These are phyloP conservation scores for Trichomalopsis sarcophagae DNA, from an alignment of 1,140 invertebrate species.

Conservation along the genomic window DNA sequence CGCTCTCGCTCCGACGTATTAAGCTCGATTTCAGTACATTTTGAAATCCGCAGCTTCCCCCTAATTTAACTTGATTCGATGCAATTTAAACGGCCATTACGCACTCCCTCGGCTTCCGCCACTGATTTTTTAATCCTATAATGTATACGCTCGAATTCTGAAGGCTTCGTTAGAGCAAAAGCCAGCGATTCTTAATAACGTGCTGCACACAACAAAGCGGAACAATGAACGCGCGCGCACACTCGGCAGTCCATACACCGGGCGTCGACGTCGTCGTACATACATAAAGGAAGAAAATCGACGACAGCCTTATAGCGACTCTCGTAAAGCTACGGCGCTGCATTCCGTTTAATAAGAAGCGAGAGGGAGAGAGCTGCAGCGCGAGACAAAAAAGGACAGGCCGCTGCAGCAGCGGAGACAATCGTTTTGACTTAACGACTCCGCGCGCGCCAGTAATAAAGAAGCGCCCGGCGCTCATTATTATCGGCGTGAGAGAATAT, in stretches of 20 bases:
- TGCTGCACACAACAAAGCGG: not conserved
- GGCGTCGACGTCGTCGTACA: not conserved
- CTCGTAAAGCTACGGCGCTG: not conserved
- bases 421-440: slow-evolving; percentile 4
- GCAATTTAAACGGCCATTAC: slow-evolving; percentile 38
- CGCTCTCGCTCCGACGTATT: slow-evolving; percentile 8
- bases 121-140: too few species aligned
- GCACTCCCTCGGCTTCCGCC: not conserved
- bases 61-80: slow-evolving; percentile 47
- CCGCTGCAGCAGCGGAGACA: not conserved
- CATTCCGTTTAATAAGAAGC: not conserved
- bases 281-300: not conserved
- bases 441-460: not conserved
- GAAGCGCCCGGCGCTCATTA: not conserved
- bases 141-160: too few species aligned
- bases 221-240: not conserved
- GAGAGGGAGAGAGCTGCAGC: not conserved
- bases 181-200: not conserved
- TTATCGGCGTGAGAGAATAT: slow-evolving; percentile 1
- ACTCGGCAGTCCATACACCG: too few species aligned
- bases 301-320: not conserved
- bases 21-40: slow-evolving; percentile 45
- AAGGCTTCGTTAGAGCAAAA: not conserved
- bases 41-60: slow-evolving; percentile 32
- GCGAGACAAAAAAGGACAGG: not conserved